phyloP scores from a whole-genome alignment of 37 sponge, comb jelly and placozoan genomes.

The Cliona cf. orientalis region DNA sequence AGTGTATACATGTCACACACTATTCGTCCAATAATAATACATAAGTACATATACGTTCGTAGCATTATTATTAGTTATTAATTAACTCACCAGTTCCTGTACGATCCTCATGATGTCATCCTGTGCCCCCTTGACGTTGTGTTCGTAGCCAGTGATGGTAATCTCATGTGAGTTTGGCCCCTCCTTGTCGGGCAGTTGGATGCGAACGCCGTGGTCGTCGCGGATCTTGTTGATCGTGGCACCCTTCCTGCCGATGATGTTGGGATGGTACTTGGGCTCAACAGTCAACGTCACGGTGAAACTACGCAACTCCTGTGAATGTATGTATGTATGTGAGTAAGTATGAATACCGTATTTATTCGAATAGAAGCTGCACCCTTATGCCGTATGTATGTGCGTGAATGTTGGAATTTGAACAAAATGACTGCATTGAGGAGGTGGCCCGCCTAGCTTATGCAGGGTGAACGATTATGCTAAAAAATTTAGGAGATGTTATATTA shows the following conservation, averaged over 20 bases:
- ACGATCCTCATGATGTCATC: conserved; percentile 84
- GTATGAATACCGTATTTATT: neutral
- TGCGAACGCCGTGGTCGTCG: conserved; percentile 75
- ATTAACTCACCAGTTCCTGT: conserved; percentile 78
- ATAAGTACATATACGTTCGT: too few relatives aligned
- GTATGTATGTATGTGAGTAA: neutral
- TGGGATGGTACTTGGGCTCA: conserved; percentile 79
- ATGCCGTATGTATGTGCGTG: neutral
- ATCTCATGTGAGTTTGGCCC: conserved; percentile 57
- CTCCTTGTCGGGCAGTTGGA: conserved; percentile 76
- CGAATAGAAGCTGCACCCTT: neutral
- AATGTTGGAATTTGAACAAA: neutral
- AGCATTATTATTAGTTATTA: too few relatives aligned
- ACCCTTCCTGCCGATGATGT: conserved; percentile 87
- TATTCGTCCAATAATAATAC: too few relatives aligned
- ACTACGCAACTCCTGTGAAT: conserved; percentile 73
- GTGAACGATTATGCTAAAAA: too few relatives aligned
- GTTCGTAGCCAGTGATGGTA: conserved; percentile 83
- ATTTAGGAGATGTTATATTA: too few relatives aligned
- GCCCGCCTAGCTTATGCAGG: too few relatives aligned
- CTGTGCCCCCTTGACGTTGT: conserved; percentile 79
- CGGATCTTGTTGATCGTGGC: conserved; percentile 83
- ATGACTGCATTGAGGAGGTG: too few relatives aligned
- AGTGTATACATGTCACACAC: too few relatives aligned
- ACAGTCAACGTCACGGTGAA: conserved; percentile 62